These are phyloP conservation scores for Manacus vitellinus DNA, from an alignment of 2,113 vertebrate genomes.

Conservation along the genomic window DNA sequence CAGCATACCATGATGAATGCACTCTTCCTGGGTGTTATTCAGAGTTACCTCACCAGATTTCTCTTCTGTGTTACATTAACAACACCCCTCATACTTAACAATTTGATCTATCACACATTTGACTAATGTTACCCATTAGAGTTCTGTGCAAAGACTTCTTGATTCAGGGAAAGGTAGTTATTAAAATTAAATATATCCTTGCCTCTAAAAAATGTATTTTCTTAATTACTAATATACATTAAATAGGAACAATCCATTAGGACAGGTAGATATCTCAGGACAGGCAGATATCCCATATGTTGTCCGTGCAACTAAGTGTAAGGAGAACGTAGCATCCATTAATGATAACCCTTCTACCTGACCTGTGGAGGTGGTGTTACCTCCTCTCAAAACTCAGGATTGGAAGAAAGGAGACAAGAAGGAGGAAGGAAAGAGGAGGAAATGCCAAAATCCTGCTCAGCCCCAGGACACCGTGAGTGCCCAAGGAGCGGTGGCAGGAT, in stretches of 20 bases:
- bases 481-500: neutral
- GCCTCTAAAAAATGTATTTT: constrained; percentile 51
- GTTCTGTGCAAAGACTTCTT: constrained; percentile 27
- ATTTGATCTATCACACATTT: constrained; percentile 58
- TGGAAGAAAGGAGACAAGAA: accelerated
- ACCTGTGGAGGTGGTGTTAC: neutral
- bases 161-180: constrained; percentile 15
- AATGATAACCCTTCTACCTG: neutral
- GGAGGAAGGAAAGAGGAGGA: neutral
- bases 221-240: constrained; percentile 62
- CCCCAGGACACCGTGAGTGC: accelerated
- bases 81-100: constrained; percentile 53
- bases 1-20: constrained; percentile 60
- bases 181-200: constrained; percentile 59
- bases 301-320: neutral
- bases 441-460: neutral
- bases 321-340: neutral
- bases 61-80: constrained; percentile 57
- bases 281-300: neutral
- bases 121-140: constrained; percentile 55
- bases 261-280: too few relatives aligned
- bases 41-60: constrained; percentile 51
- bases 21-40: constrained; percentile 32
- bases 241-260: constrained; percentile 40
- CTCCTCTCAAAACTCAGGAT: neutral